These are phyloP conservation scores for Lydus trimaculatus DNA, from an alignment of 2,888 invertebrate genomes.

Conservation along the genomic window DNA sequence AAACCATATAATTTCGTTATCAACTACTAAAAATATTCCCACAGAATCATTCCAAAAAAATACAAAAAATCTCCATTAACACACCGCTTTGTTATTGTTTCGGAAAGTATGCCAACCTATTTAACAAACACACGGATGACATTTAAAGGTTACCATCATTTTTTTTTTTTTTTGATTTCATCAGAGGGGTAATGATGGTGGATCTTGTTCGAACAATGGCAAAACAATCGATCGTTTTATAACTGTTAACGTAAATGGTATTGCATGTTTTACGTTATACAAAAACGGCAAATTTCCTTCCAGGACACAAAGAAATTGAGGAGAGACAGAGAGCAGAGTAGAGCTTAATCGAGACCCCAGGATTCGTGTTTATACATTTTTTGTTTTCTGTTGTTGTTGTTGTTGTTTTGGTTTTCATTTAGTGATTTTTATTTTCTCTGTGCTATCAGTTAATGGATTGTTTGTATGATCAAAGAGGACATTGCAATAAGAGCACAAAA, in stretches of 20 bases:
- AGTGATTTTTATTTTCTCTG: neutral
- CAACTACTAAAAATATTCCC: neutral
- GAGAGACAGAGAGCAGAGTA: no score
- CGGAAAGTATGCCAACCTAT: neutral
- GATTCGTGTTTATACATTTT: slow-evolving; percentile 4
- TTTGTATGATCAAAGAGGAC: slow-evolving; percentile 5
- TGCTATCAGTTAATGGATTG: slow-evolving; percentile 11
- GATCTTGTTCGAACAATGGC: neutral
- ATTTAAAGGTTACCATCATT: slow-evolving; percentile 8
- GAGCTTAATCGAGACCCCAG: slow-evolving; percentile 8
- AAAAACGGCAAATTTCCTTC: slow-evolving; percentile 7
- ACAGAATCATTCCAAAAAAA: neutral
- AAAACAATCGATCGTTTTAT: slow-evolving; percentile 9
- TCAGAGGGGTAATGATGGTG: slow-evolving; percentile 1
- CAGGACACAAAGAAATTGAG: neutral
- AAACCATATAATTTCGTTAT: neutral
- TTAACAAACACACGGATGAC: slow-evolving; percentile 7
- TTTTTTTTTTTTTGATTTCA: no score
- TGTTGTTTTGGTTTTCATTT: neutral
- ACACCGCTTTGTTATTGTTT: slow-evolving; percentile 4
- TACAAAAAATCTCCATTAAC: no score
- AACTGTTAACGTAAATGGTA: slow-evolving; percentile 4
- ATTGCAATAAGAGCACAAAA: neutral
- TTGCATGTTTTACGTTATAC: slow-evolving; percentile 5
- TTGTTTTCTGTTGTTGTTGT: neutral